Evolutionary conservation across 2,888 invertebrate species (phyloP), one percentile per base, ranked within the genome.

Genomic region (Morpho helenor): DNA sequence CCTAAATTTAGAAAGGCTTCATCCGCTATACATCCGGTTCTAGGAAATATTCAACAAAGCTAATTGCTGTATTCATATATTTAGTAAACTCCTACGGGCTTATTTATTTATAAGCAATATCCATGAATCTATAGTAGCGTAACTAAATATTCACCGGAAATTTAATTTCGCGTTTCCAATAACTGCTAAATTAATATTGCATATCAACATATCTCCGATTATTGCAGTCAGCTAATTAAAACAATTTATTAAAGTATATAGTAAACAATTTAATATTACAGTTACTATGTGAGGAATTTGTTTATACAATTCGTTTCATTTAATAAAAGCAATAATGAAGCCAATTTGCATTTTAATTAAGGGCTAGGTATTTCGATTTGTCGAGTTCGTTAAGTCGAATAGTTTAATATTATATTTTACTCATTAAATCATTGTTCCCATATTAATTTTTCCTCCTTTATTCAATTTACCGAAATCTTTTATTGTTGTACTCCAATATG

Each of bases 91-190:
- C 16, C 9, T 4, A 46, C 3, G 10, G 8, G 47, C 42, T 54
- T 16, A 44, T 55, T 55, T 44, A 16, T 55, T 49, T 8, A 46
- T 31, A 16, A 45, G 43, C 44, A 39, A 46, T 52, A 52, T 22
- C 43, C 23, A 10, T 8, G 23, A 49, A 49, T 40, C 22, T 50
- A 53, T 49, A 51, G 52, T 42, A 22, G 39, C 47, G 49, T 46
- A 51, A 49, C 45, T 61, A 55, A 55, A 55, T 58, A 61, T 61
- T 43, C 10, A 49, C 49, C 43, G 22, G 50, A 56, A 59, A 62
- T 62, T 62, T 56, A 62, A 62, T 62, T 56, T 54, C 49, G 47
- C 49, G 46, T 62, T 56, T 56, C 61, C 59, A 59, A 56, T 62
- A 62, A 53, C 50, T 58, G 56, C 31, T 56, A 59, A 50, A 52